Evolutionary conservation across 2,888 invertebrate species (phyloP).

Genomic region (Sphaerophoria rueppellii): DNA sequence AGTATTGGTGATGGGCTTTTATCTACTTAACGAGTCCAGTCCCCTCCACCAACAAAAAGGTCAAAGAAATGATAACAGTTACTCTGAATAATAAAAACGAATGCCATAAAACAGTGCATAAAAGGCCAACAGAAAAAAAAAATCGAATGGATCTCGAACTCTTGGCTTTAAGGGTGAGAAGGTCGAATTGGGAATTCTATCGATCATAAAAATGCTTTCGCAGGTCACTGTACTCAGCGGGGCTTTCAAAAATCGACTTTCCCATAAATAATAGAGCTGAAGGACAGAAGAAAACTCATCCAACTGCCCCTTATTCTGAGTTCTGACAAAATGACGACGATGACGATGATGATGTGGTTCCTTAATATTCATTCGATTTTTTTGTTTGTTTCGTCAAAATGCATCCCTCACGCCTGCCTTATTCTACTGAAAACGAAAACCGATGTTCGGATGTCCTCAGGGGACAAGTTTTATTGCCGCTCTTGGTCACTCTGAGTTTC

Average conservation of each 20-base stretch:
- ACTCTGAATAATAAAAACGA: constrained; percentile 67
- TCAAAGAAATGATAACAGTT: constrained; percentile 71
- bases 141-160: constrained; percentile 48
- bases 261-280: constrained; percentile 72
- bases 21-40: not conserved
- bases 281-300: constrained; percentile 67
- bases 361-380: constrained; percentile 72
- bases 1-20: too few species aligned
- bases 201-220: constrained; percentile 80
- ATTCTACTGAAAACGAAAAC: constrained; percentile 2
- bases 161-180: constrained; percentile 67
- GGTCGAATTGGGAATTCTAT: constrained; percentile 81
- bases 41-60: constrained; percentile 55
- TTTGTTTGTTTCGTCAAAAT: constrained; percentile 57
- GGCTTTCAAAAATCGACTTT: not conserved
- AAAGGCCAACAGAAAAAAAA: constrained; percentile 42
- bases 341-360: constrained; percentile 71
- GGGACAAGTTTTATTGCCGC: constrained; percentile 71
- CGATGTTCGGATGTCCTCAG: constrained; percentile 51
- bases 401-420: constrained; percentile 56
- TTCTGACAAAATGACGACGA: not conserved
- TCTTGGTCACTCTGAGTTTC: constrained; percentile 66
- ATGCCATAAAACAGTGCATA: constrained; percentile 71
- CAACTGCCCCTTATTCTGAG: constrained; percentile 2
- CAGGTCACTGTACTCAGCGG: constrained; percentile 65